Percentiles rank a stretch among this genome's conserved stretches.
phyloP scores from a whole-genome alignment of 2,888 invertebrate species.

The Drosophila buzzatii region DNA sequence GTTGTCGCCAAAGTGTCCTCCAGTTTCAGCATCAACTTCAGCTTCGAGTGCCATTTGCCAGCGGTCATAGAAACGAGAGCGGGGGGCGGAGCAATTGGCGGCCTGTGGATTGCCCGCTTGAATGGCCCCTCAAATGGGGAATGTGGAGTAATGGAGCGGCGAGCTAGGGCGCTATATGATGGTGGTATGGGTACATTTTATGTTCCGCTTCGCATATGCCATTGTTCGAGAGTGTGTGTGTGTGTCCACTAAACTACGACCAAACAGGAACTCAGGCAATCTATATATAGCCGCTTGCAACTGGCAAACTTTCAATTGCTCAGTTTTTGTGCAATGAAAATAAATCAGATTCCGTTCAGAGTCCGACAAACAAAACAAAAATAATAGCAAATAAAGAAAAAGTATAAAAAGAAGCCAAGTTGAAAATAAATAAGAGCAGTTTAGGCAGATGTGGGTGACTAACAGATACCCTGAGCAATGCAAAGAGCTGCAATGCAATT shows the following conservation, averaged over 20 bases:
- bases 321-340: conserved; percentile 10
- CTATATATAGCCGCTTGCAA: conserved; percentile 1
- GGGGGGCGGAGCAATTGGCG: conserved; percentile 1
- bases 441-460: not conserved
- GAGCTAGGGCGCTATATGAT: not conserved
- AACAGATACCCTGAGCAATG: not conserved
- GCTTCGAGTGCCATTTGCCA: conserved; percentile 45
- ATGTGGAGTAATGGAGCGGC: not conserved
- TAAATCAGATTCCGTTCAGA: conserved; percentile 6
- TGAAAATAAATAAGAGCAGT: not conserved
- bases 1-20: conserved; percentile 63
- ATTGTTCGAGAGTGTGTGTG: conserved; percentile 7
- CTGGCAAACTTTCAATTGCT: conserved; percentile 7
- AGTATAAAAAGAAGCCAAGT: not conserved
- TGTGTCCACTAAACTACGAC: not conserved
- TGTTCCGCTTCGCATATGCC: conserved; percentile 15
- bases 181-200: not conserved
- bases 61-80: not conserved
- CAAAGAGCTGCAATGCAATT: no score
- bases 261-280: not conserved
- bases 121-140: conserved; percentile 36
- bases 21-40: conserved; percentile 26
- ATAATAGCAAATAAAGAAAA: not conserved
- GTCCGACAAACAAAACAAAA: not conserved
- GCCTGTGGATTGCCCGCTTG: conserved; percentile 48